A percentile compares a stretch with the other conserved stretches of the same genome.
Evolutionary conservation across 2,113 vertebrate species (phyloP).

Genomic region (Pelecanus crispus): DNA sequence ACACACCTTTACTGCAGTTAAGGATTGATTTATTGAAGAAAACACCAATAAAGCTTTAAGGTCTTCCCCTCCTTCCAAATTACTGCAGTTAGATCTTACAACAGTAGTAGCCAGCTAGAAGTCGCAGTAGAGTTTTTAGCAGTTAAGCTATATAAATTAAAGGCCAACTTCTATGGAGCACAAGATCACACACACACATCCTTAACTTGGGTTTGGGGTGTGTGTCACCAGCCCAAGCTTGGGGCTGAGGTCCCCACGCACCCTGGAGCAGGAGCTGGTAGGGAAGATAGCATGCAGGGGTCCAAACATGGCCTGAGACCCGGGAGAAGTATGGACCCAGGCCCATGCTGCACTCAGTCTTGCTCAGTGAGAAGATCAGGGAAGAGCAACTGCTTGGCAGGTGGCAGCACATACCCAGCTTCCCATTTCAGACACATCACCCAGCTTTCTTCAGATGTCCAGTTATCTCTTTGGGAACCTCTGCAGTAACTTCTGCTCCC

Average conservation of each 20-base stretch:
- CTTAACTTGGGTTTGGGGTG: background rate
- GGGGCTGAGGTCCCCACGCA: background rate
- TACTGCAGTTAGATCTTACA: background rate
- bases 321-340: background rate
- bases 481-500: background rate
- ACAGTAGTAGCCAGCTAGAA: background rate
- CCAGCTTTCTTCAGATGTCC: background rate
- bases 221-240: background rate
- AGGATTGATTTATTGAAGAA: background rate
- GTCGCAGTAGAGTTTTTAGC: background rate
- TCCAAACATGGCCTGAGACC: background rate
- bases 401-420: background rate
- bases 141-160: background rate
- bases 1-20: background rate
- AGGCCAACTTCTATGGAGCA: background rate
- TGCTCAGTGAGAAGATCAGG: background rate
- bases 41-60: background rate
- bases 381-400: background rate
- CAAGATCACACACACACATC: background rate
- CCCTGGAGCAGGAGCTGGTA: background rate
- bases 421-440: background rate
- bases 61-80: background rate
- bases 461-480: background rate
- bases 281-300: accelerated
- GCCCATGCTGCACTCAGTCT: background rate